Base-by-base conservation (phyloP, 2,888 invertebrate genomes). In the Nezara viridula region DNA sequence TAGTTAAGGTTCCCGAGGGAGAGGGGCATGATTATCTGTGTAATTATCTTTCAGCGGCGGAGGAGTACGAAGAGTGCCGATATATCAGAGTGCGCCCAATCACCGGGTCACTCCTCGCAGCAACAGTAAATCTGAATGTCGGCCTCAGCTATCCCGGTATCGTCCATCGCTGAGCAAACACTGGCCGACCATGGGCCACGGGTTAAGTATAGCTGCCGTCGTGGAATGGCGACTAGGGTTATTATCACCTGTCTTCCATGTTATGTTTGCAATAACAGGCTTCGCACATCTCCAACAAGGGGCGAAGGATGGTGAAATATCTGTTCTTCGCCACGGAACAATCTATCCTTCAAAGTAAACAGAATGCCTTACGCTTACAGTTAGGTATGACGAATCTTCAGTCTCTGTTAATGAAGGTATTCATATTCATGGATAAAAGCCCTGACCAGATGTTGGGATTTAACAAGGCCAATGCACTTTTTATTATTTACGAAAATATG, bases 21-120 rank as follows among this genome's bases (percentile, higher is more conserved):
- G 81, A 81, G 81, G 77, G 44, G 81, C n/a, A 81, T 81, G 81
- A 81, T 81, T 81, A 81, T 81, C 81, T 47, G n/a, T 81, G 81
- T 81, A 81, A 81, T 81, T 81, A 81, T 81, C 81, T 47, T 40
- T 37, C 44, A 81, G 44, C 81, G 44, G 81, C 44, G 40, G 81
- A 44, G 77, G 37, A 77, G 77, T 81, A 81, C 81, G 10, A n/a
- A 37, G 44, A n/a, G 81, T 40, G 81, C 81, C 81, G 81, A 81
- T 81, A 81, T 81, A 81, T 81, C 81, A 40, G 81, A 24, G 44
- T 6, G 44, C 12, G 14, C 44, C 81, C 81, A 81, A 81, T 81
- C 81, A 81, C 44, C 44, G 44, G 81, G 44, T 44, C 81, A 81
- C 14, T 81, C 32, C 19, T 73, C 81, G 24, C 10, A 81, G 44